phyloP scores from a whole-genome alignment of 2,113 vertebrate species.

The Chionomys nivalis region DNA sequence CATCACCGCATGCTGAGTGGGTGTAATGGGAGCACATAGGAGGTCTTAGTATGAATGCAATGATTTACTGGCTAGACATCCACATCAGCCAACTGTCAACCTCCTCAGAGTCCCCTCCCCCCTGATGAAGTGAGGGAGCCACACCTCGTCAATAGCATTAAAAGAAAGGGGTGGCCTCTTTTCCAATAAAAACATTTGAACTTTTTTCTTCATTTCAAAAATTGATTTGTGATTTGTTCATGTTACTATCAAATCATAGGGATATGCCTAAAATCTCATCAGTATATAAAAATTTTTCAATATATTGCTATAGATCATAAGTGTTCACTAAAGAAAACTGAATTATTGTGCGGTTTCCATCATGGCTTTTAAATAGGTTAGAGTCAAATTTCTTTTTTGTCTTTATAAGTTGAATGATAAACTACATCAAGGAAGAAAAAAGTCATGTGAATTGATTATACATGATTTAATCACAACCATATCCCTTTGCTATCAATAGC shows the following conservation, averaged over 20 bases:
- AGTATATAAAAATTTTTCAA: neutral
- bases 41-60: slow-evolving; percentile 71
- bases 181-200: neutral
- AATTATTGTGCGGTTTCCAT: neutral
- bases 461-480: slow-evolving; percentile 27
- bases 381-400: neutral
- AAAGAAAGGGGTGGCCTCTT: slow-evolving; percentile 29
- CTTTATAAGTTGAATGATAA: neutral
- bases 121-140: slow-evolving; percentile 50
- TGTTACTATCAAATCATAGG: neutral
- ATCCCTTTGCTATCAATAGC: slow-evolving; percentile 13
- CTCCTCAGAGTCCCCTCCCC: slow-evolving; percentile 55
- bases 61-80: slow-evolving; percentile 67
- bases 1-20: slow-evolving; percentile 67
- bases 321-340: slow-evolving; percentile 10
- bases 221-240: neutral
- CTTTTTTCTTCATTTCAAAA: slow-evolving; percentile 30
- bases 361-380: neutral
- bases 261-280: slow-evolving; percentile 23
- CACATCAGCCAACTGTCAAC: slow-evolving; percentile 74
- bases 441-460: neutral
- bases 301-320: neutral
- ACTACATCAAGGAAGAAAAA: slow-evolving; percentile 29
- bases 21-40: slow-evolving; percentile 64
- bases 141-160: slow-evolving; percentile 49